Percentiles rank a stretch among this genome's conserved stretches.
Conservation (phyloP, 2,888 invertebrate species). For the Heliothis peltigera region DNA sequence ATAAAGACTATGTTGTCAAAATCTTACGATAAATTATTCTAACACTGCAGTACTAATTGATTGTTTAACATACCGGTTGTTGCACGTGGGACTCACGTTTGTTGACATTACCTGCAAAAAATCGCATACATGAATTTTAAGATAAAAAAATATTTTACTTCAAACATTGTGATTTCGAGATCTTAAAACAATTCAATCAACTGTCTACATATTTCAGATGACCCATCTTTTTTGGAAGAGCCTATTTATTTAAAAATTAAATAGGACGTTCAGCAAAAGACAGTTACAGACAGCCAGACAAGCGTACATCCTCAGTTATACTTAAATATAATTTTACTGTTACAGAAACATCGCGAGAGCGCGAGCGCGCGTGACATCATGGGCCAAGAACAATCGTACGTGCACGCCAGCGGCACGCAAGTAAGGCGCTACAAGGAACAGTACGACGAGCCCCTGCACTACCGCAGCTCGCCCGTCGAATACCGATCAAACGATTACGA, state of each 20-base stretch:
- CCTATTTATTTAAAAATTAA: not conserved
- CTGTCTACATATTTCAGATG: no score
- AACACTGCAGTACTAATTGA: not conserved
- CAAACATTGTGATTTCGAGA: not conserved
- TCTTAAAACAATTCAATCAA: no score
- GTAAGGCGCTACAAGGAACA: conserved; percentile 79
- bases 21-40: not conserved
- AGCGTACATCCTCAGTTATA: not conserved
- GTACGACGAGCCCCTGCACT: conserved; percentile 77
- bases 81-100: not conserved
- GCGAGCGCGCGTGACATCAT: conserved; percentile 77
- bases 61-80: not conserved
- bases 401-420: conserved; percentile 78
- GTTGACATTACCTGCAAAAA: conserved; percentile 36
- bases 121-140: not conserved
- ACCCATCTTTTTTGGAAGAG: no score
- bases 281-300: no score
- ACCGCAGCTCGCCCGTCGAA: conserved; percentile 71
- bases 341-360: conserved; percentile 78
- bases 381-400: conserved; percentile 87
- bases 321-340: conserved; percentile 53
- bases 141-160: not conserved
- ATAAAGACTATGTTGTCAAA: not conserved
- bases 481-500: conserved; percentile 75
- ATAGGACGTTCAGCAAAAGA: not conserved